phyloP scores from a whole-genome alignment of 1,140 invertebrate species.

The Trichonephila clavata region DNA sequence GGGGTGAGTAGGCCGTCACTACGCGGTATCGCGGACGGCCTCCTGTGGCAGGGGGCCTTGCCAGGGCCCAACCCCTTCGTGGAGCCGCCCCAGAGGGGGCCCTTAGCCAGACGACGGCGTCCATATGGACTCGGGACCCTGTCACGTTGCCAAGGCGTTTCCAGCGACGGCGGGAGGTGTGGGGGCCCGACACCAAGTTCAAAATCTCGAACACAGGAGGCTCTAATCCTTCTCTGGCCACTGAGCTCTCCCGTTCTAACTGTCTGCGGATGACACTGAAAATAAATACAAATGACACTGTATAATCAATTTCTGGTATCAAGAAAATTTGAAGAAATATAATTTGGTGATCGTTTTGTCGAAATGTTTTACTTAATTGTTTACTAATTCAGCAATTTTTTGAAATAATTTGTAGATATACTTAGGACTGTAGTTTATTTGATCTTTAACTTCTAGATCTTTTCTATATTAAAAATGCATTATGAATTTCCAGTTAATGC shows the following conservation, averaged over 20 bases:
- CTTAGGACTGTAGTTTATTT: too few relatives aligned
- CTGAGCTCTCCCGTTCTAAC: slow-evolving; percentile 64
- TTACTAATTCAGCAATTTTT: too few relatives aligned
- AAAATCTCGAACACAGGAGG: slow-evolving; percentile 78
- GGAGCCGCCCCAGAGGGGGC: slow-evolving; percentile 81
- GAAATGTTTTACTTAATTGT: too few relatives aligned
- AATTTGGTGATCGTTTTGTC: too few relatives aligned
- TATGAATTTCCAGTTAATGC: too few relatives aligned
- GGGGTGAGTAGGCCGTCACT: slow-evolving; percentile 92
- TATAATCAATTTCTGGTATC: too few relatives aligned
- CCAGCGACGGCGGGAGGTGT: slow-evolving; percentile 83
- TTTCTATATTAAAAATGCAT: too few relatives aligned
- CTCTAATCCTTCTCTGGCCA: slow-evolving; percentile 67
- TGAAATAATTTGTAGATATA: too few relatives aligned
- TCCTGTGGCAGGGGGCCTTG: slow-evolving; percentile 82
- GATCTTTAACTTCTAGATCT: too few relatives aligned
- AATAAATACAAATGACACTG: neutral
- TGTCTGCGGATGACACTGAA: slow-evolving; percentile 58
- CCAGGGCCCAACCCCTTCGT: slow-evolving; percentile 83
- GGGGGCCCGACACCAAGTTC: slow-evolving; percentile 74
- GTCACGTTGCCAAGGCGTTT: slow-evolving; percentile 88
- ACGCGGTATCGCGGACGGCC: slow-evolving; percentile 88
- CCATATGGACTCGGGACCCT: slow-evolving; percentile 87
- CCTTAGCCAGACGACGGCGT: slow-evolving; percentile 94
- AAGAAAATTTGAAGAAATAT: too few relatives aligned